phyloP scores from a whole-genome alignment of 2,888 invertebrate species.

The Drosophila bunnanda region DNA sequence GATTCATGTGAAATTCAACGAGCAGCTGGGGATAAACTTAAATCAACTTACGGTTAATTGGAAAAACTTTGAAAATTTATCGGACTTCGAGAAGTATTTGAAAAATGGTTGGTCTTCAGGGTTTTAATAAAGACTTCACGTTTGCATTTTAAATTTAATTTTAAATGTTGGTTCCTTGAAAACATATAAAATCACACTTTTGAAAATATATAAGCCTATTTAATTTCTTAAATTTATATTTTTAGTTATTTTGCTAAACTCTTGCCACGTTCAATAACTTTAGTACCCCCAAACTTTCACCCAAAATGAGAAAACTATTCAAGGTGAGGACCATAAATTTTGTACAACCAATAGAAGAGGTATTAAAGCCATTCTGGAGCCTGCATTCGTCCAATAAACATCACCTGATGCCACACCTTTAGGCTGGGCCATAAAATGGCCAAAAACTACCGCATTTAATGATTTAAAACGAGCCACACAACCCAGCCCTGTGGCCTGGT shows the following conservation, averaged over 20 bases:
- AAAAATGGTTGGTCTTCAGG: background rate
- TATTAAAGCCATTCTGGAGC: slow-evolving; percentile 17
- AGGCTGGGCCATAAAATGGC: slow-evolving; percentile 22
- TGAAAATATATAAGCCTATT: background rate
- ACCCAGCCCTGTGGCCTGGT: background rate
- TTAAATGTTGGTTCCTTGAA: background rate
- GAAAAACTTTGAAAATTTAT: background rate
- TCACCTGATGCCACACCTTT: slow-evolving; percentile 30
- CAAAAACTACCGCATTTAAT: slow-evolving; percentile 37
- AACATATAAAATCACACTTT: background rate
- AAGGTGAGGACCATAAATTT: slow-evolving; percentile 21
- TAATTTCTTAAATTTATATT: background rate
- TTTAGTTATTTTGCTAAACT: background rate
- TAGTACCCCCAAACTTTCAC: slow-evolving; percentile 1
- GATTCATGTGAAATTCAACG: slow-evolving; percentile 1
- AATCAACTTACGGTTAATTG: slow-evolving; percentile 10
- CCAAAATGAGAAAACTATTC: slow-evolving; percentile 16
- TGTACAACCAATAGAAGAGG: background rate
- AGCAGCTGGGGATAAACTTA: slow-evolving; percentile 2
- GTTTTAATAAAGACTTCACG: background rate
- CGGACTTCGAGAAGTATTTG: background rate
- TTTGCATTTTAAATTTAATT: background rate
- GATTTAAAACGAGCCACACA: slow-evolving; percentile 37
- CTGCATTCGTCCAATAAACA: slow-evolving; percentile 36
- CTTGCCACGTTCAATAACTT: background rate